Evolutionary conservation across 2,113 vertebrate genomes (phyloP).

Genomic region (Vombatus ursinus): DNA sequence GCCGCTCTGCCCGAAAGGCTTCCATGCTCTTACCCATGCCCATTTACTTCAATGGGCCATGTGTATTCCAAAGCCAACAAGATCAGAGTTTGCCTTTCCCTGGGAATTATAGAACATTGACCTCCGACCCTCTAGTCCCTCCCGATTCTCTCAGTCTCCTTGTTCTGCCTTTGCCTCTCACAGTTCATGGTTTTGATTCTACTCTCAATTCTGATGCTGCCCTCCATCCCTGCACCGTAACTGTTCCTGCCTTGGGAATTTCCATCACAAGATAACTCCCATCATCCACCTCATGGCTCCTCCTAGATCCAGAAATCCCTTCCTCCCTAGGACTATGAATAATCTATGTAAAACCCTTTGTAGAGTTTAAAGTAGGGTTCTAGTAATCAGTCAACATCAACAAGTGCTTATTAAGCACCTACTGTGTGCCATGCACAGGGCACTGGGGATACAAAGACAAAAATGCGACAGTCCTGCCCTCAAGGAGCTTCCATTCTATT

Average conservation of each 20-base stretch:
- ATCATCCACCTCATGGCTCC: not conserved
- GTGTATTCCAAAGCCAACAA: accelerated
- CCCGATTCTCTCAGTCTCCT: not conserved
- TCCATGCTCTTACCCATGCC: not conserved
- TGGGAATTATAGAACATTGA: not conserved
- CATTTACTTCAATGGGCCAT: not conserved
- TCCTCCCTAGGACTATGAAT: not conserved
- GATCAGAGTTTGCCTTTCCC: accelerated
- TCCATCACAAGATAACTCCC: not conserved
- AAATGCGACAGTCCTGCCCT: not conserved
- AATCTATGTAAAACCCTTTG: not conserved
- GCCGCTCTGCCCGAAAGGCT: not conserved
- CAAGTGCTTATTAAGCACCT: not conserved
- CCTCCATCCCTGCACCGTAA: not conserved
- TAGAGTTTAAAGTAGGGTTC: not conserved
- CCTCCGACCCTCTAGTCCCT: not conserved
- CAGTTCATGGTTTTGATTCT: not conserved
- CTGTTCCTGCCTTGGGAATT: not conserved
- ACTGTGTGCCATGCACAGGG: not conserved
- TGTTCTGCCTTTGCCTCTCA: not conserved
- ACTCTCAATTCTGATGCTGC: not conserved
- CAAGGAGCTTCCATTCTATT: not conserved
- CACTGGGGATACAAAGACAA: not conserved
- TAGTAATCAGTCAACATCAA: not conserved
- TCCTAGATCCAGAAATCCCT: not conserved